Evolutionary conservation across 2,113 vertebrate genomes (phyloP).

Genomic region (Dromaius novaehollandiae): DNA sequence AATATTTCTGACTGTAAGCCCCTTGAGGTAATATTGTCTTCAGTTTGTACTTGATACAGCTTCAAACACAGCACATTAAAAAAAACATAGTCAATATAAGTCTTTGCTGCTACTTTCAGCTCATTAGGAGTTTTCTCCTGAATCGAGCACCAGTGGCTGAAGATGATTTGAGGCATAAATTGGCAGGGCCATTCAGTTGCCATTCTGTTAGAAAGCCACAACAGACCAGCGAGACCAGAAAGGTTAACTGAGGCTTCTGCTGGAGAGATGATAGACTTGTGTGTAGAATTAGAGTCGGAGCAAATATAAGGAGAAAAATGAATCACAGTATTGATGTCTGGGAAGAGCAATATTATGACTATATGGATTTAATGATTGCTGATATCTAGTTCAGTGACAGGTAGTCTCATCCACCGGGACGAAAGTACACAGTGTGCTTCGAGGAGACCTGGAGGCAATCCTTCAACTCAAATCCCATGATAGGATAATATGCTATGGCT

Average conservation of each 20-base stretch:
- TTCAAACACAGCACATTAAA: neutral
- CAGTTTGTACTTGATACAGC: neutral
- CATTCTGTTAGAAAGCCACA: neutral
- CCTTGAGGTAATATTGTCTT: neutral
- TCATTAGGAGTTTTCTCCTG: neutral
- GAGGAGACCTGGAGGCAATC: constrained; percentile 47
- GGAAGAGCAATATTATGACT: constrained; percentile 53
- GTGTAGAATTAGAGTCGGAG: neutral
- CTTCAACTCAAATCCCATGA: constrained; percentile 56
- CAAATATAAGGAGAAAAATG: neutral
- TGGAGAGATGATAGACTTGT: neutral
- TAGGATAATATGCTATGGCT: constrained; percentile 54
- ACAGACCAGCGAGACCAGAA: neutral
- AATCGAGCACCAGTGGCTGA: neutral
- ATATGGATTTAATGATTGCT: constrained; percentile 15
- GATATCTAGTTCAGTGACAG: constrained; percentile 38
- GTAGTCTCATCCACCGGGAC: constrained; percentile 38
- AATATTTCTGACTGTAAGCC: neutral
- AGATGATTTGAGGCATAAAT: neutral
- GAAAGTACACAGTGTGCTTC: constrained; percentile 37
- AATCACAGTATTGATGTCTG: constrained; percentile 35
- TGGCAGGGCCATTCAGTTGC: fast-evolving
- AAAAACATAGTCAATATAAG: constrained; percentile 21
- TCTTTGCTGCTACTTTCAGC: neutral
- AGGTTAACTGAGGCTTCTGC: constrained; percentile 18